Evolutionary conservation across 30 jellyfish, hydroid and myxozoan species (phyloP), one percentile per base, ranked within the genome.

Genomic region (Nemopilema nomurai): DNA sequence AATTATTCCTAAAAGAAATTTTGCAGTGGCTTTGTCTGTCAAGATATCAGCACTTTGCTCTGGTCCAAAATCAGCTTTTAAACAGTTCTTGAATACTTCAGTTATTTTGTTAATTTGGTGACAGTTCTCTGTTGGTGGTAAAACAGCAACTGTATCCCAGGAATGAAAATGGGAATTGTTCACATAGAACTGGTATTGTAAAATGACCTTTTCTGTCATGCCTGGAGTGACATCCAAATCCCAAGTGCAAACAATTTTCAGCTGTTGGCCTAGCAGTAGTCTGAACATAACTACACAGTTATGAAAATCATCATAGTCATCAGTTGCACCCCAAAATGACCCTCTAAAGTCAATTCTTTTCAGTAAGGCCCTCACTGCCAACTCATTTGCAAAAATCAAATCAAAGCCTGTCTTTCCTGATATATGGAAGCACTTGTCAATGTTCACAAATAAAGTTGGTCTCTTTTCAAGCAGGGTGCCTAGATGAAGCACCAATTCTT

Each of bases 401-500:
- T 83, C 91, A 70, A 71, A 62, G 18, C 80, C 86, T 26, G 67
- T 84, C 23, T 83, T 83, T 8, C 79, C 91, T 16, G 86, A 83
- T 0, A 84, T 84, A 71, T 83, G 85, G 75, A 50, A 83, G 62
- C 91, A 83, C 62, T 64, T 66, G 23, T 83, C 80, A 57, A 83
- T 30, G 50, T 73, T 19, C 23, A 52, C 68, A 49, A 50, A 83
- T 22, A 71, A 62, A 8, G 73, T 18, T 22, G 80, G 52, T 41
- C 49, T 83, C 73, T 83, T 83, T 18, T 83, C 86, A 23, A 83
- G 68, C 53, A 83, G 76, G 16, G 82, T 62, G 28, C 91, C 80
- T 18, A 83, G 64, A 72, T 83, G 82, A 24, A 57, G 79, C 28
- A 83, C 74, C 22, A 83, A 73, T 51, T 83, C 91, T 52, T 71